Base-by-base conservation (phyloP, 2,797 vertebrate species). In the Thamnophis elegans region DNA sequence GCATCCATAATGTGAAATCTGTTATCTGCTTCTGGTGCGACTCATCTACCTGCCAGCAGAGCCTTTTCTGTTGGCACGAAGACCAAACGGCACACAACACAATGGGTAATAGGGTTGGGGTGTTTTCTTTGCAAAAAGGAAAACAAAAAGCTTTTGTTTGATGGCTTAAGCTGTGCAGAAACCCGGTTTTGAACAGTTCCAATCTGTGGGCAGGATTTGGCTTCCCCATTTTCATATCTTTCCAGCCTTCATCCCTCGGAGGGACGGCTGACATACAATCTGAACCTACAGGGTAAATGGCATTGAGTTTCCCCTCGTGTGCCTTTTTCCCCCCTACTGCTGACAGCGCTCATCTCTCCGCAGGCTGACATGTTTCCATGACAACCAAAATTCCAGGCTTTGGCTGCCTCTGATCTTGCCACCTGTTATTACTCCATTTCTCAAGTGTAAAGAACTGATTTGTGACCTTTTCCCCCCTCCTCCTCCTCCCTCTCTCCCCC, bases 371-470 rank as follows among this genome's bases (percentile, higher is more conserved):
- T 3, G 92, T 97, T 97, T 97, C 97, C 97, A 97, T 97, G 96
- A 97, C 89, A 95, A 98, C 97, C 2, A 0, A 93, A 51, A 95
- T 96, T 96, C 97, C 96, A 82, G 32, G 96, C 96, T 94, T 26
- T 53, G n/a, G 94, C 97, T 95, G 97, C 97, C 96, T 96, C 96
- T 32, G 96, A 97, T 97, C 96, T 94, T 96, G 97, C 97, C 98
- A 97, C 97, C 97, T 97, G 98, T 97, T 96, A 97, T 95, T 92
- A 96, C 96, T 97, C 95, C 96, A 88, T 97, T 96, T 97, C 97
- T 95, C 95, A 65, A 93, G 97, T 82, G 96, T 92, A 94, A 96
- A 97, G 97, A 96, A 93, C 89, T 36, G 82, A 92, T 59, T 94
- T 32, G 7, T 6, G 0, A 93, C 91, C 95, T 96, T 96, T 82